Base-by-base conservation (phyloP, 2,113 vertebrate species). In the Etia nguti region DNA sequence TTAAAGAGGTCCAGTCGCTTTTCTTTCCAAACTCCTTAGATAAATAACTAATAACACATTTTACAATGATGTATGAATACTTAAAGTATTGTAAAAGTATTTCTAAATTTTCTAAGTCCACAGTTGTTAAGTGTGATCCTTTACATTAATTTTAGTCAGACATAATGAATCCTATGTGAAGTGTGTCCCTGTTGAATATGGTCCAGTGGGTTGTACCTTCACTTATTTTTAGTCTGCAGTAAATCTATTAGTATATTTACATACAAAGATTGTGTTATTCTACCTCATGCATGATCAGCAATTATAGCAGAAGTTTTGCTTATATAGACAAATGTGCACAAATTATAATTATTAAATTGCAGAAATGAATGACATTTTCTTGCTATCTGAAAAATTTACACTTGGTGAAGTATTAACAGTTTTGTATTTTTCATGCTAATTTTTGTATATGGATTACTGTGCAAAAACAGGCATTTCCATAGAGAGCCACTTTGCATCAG, bases 51-150 rank as follows among this genome's bases (percentile, higher is more conserved):
- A 20, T 20, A 62, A 62, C 59, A 34, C 9, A 34, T 62, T 62
- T 62, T 20, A 60, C 0, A 1, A 6, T 60, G 0, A 34, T 10
- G 34, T 20, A 20, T 60, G 57, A 60, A 10, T 10, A 20, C 9
- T 29, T 36, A 16, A 59, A 59, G 56, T 59, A 31, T 31, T 31
- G 31, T 31, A 31, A 31, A 31, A 2, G 31, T 31, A 59, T 59
- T 56, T 55, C 50, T 0, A 50, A 50, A 50, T 50, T 50, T 20
- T 20, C 18, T 9, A 55, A 22, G 55, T 56, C 55, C 55, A 26
- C 55, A 0, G 55, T 13, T 22, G 7, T 2, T 56, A 56, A 24
- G 22, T 56, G 22, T 56, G 54, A 56, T 13, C 22, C 22, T 8
- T 56, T 24, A 56, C 22, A 56, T 56, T 56, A 13, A 56, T 24